Evolutionary conservation across 2,797 vertebrate species (phyloP), one percentile per base, ranked within the genome.

Genomic region (Rachycentron canadum): DNA sequence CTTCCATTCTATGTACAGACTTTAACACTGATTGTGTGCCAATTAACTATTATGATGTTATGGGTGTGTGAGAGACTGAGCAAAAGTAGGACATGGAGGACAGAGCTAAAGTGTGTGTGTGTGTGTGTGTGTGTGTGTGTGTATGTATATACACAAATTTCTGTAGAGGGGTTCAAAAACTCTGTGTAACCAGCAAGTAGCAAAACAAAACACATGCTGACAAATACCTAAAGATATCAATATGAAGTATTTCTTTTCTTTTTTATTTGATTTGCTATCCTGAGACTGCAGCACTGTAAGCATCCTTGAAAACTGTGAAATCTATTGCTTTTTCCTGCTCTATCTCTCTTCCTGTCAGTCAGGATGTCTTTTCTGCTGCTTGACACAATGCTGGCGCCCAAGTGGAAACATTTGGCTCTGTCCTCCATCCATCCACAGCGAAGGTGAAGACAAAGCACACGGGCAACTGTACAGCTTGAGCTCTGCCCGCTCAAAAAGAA

Each of bases 301-400:
- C 84, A 82, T 87, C 83, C 66, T 76, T 62, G 47, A 87, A 91
- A 93, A 91, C 93, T 92, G 90, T 91, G 92, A 93, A 92, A 88
- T 79, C 21, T 68, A 43, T 81, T 6, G 32, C 62, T 74, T 45
- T 65, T 45, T 76, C 62, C 73, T 61, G 60, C 78, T 82, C 28
- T 55, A 2, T 60, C 59, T 72, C 74, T 76, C 61, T 50, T 76
- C 70, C 76, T 73, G 84, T 81, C 79, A 40, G 83, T 84, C 76
- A 73, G 81, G 71, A 83, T 71, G 80, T 82, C 49, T 68, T 73
- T 80, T 79, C 67, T 86, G 81, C 77, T 63, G 78, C 82, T 87
- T 71, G 55, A 78, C 86, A 55, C 74, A 73, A 73, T 66, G 79
- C 74, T 69, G 80, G 76, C 69, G 34, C 81, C 87, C 60, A 58